These are phyloP conservation scores for Diadegma fenestrale DNA, from an alignment of 2,888 invertebrate species.

Conservation along the genomic window DNA sequence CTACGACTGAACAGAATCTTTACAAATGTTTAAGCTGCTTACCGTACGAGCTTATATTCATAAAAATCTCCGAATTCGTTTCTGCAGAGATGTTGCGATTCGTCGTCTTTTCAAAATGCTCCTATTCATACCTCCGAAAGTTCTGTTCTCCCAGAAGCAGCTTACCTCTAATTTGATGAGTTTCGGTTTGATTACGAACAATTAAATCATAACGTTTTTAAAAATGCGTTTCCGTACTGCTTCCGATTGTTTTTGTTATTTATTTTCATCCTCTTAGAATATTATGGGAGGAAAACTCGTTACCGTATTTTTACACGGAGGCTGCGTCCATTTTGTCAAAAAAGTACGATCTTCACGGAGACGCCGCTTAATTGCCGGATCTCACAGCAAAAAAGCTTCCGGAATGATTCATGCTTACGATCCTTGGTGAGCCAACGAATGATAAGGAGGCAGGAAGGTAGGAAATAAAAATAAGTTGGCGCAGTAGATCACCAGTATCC, in stretches of 20 bases:
- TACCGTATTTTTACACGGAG: background rate
- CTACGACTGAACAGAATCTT: conserved; percentile 32
- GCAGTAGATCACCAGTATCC: background rate
- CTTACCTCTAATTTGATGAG: background rate
- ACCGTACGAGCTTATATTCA: background rate
- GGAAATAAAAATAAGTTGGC: conserved; percentile 21
- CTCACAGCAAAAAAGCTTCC: background rate
- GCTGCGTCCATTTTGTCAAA: background rate
- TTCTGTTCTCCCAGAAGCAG: background rate
- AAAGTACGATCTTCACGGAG: background rate
- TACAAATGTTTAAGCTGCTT: conserved; percentile 4
- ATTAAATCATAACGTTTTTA: background rate
- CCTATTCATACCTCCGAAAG: background rate
- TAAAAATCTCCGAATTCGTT: conserved; percentile 7
- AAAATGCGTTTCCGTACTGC: background rate
- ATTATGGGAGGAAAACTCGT: background rate
- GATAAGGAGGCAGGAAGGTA: conserved; percentile 10
- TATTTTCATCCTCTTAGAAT: background rate
- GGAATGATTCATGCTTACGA: conserved; percentile 7
- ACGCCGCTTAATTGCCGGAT: background rate
- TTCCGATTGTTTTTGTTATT: background rate
- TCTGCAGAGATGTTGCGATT: conserved; percentile 44
- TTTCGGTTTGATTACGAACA: background rate
- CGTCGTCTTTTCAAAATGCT: background rate
- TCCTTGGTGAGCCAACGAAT: background rate